These are phyloP conservation scores for Agapornis canus DNA, from an alignment of 2,797 vertebrate genomes.

Conservation along the genomic window DNA sequence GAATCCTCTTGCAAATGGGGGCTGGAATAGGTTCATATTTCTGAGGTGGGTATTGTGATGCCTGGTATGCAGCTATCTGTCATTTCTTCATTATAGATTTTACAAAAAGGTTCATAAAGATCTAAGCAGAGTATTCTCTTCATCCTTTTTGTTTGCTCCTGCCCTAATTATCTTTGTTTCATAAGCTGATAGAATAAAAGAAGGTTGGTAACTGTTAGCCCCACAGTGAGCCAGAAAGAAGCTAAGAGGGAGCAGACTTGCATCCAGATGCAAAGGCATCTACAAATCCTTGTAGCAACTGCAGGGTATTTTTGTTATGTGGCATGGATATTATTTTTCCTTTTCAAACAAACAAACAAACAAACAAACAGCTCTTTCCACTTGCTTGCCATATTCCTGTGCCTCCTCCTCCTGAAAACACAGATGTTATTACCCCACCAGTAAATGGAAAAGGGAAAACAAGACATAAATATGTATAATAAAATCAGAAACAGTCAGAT, in stretches of 20 bases:
- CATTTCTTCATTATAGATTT: slow-evolving; percentile 91
- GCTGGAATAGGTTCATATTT: slow-evolving; percentile 84
- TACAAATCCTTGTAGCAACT: background rate
- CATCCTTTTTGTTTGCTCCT: slow-evolving; percentile 80
- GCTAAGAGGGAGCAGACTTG: background rate
- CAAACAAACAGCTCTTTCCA: background rate
- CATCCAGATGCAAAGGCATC: background rate
- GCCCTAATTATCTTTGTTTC: slow-evolving; percentile 74
- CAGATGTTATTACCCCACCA: slow-evolving; percentile 12
- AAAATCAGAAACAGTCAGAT: slow-evolving; percentile 5
- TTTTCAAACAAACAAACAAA: slow-evolving; percentile 10
- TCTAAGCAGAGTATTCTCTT: slow-evolving; percentile 84
- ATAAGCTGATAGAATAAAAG: slow-evolving; percentile 70
- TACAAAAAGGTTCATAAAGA: slow-evolving; percentile 88
- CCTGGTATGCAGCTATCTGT: slow-evolving; percentile 88
- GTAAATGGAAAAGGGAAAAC: background rate
- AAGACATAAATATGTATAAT: background rate
- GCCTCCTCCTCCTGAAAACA: background rate
- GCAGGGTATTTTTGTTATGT: background rate
- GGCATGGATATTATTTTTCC: background rate
- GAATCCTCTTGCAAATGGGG: slow-evolving; percentile 81
- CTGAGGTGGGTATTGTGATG: slow-evolving; percentile 76
- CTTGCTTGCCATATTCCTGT: background rate
- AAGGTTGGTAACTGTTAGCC: slow-evolving; percentile 19
- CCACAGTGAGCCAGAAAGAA: background rate